These are phyloP conservation scores for Coturnix japonica DNA, from an alignment of 2,113 vertebrate genomes.

Conservation along the genomic window DNA sequence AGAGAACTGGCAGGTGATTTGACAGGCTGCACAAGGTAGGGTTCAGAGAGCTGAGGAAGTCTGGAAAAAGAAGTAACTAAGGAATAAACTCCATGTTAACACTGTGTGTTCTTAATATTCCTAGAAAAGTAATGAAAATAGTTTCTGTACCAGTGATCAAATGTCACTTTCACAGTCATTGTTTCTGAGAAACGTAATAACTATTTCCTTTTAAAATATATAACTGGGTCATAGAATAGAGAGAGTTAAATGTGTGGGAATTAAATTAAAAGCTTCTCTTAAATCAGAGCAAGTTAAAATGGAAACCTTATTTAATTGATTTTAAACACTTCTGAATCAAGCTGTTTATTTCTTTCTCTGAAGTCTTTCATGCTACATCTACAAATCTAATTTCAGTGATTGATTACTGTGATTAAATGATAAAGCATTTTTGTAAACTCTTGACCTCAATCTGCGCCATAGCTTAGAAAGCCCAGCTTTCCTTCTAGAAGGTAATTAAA, in stretches of 20 bases:
- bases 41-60: not conserved
- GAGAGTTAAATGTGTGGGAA: constrained; percentile 28
- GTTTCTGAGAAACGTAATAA: not conserved
- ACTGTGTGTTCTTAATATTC: not conserved
- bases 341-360: constrained; percentile 62
- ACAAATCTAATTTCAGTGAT: constrained; percentile 68
- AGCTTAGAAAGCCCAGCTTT: not conserved
- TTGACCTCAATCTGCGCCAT: constrained; percentile 35
- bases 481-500: constrained; percentile 12
- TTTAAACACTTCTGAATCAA: constrained; percentile 61
- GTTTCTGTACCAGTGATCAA: not conserved
- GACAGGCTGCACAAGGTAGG: not conserved
- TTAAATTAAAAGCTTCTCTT: constrained; percentile 43
- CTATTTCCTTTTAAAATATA: not conserved
- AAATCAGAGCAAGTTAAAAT: constrained; percentile 52
- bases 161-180: not conserved
- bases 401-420: constrained; percentile 71
- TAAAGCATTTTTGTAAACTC: constrained; percentile 54
- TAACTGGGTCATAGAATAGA: constrained; percentile 24
- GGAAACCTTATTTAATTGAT: constrained; percentile 56
- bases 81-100: not conserved
- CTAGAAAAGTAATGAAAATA: not conserved
- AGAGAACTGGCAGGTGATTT: not conserved
- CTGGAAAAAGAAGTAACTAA: not conserved
- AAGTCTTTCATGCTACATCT: constrained; percentile 59